Evolutionary conservation across 1,140 invertebrate genomes (phyloP).

Genomic region (Delia radicum): DNA sequence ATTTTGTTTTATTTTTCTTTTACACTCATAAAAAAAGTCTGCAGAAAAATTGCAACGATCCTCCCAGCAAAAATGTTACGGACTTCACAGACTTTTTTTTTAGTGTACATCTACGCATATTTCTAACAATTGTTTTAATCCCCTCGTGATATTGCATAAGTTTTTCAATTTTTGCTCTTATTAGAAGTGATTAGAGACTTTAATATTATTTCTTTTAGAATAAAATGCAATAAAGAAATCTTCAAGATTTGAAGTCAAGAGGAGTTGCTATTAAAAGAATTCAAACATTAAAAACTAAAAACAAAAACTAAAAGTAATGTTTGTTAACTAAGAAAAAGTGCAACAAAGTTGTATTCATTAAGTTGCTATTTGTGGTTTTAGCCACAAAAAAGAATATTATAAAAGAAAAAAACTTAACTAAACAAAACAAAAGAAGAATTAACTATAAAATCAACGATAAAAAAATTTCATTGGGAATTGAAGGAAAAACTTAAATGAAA

Average conservation of each 20-base stretch:
- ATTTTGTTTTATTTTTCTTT: no score
- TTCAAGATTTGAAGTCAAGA: background rate
- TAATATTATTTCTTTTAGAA: background rate
- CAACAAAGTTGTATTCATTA: constrained; percentile 22
- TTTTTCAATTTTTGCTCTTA: constrained; percentile 53
- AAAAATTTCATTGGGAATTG: constrained; percentile 8
- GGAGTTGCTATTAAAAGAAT: background rate
- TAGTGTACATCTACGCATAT: no score
- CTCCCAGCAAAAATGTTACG: no score
- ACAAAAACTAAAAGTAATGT: background rate
- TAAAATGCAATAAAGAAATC: constrained; percentile 13
- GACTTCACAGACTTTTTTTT: no score
- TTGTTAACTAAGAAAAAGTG: background rate
- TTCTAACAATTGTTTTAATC: constrained; percentile 18
- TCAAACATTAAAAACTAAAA: background rate
- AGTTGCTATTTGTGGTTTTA: constrained; percentile 13
- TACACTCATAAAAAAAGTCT: no score
- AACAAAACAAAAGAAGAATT: background rate
- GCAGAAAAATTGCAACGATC: no score
- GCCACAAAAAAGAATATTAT: background rate
- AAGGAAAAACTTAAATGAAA: background rate
- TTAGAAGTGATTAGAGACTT: constrained; percentile 52
- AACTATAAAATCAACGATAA: constrained; percentile 5
- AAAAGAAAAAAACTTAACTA: background rate
- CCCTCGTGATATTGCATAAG: constrained; percentile 44